Base-by-base conservation (phyloP, 35 echinoderm and acorn worm genomes). In the Diadema setosum region DNA sequence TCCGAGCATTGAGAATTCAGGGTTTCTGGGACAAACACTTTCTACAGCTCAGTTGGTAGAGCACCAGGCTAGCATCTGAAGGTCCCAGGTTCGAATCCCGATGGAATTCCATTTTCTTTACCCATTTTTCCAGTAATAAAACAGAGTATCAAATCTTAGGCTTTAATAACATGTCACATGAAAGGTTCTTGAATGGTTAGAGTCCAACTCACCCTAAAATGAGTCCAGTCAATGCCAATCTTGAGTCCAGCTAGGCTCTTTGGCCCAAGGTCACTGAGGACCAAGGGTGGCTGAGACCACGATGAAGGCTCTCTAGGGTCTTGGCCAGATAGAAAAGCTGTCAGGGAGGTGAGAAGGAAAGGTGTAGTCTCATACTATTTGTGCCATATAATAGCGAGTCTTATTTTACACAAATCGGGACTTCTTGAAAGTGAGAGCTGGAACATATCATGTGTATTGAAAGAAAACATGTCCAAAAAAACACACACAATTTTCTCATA, bases 211-310 rank as follows among this genome's bases (percentile, higher is more conserved):
- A 96, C 94, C 59, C 87, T 27, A 39, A 92, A 96, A 74, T 80
- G 90, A 9, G 65, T 40, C 90, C 82, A 86, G 57, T 96, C 85
- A 20, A 96, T 88, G 25, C 94, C 94, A 49, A 96, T 33, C 63
- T 89, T 91, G 32, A 92, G 29, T 29, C 75, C 86, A 20, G 15
- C 70, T 39, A 96, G 46, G 39, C 84, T 87, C 37, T 40, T 76
- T 4, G 87, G n/a, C 9, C 83, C 55, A 81, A 92, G 91, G 39
- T 88, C 90, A 11, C 11, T 29, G 14, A 96, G 65, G 7, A 82
- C 64, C 27, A 92, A 43, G 18, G 82, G 58, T 12, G 94, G 94
- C 29, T 90, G 93, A 3, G 81, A n/a, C 16, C 58, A 61, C 5
- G 65, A 50, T 30, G 42, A 14, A n/a, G 59, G 48, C 49, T 93